Conservation (phyloP, 2,113 vertebrate genomes). For the Oncorhynchus keta region DNA sequence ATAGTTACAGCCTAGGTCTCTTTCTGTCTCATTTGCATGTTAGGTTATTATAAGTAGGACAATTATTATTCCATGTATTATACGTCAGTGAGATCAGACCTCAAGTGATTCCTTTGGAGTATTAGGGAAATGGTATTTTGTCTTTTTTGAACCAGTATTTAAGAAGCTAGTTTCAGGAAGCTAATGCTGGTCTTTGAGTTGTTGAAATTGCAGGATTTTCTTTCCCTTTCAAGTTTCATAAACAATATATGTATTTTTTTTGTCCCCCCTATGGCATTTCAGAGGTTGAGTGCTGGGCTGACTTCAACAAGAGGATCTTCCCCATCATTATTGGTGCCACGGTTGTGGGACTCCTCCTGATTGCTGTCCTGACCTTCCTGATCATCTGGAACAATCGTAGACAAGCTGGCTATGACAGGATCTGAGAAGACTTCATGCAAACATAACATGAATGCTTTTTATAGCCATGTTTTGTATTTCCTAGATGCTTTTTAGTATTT, state of each 20-base stretch:
- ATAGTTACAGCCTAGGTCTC: no score
- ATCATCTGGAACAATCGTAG: slow-evolving; percentile 72
- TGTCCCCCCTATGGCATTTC: slow-evolving; percentile 51
- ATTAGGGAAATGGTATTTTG: no score
- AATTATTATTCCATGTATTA: no score
- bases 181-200: neutral
- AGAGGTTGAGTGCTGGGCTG: slow-evolving; percentile 84
- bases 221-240: no score
- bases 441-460: neutral
- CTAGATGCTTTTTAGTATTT: neutral
- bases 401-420: slow-evolving; percentile 70
- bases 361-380: slow-evolving; percentile 71
- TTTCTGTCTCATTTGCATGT: no score
- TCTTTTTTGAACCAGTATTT: no score
- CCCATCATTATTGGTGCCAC: slow-evolving; percentile 72
- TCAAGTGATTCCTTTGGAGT: no score
- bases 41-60: no score
- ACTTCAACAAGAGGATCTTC: slow-evolving; percentile 72
- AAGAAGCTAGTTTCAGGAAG: no score
- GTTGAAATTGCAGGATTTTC: no score
- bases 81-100: no score
- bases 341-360: slow-evolving; percentile 69
- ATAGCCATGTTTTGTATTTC: neutral
- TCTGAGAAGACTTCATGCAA: slow-evolving; percentile 38
- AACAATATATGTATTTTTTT: neutral